Evolutionary conservation across 2,113 vertebrate species (phyloP), one percentile per base, ranked within the genome.

Genomic region (Ornithorhynchus anatinus): DNA sequence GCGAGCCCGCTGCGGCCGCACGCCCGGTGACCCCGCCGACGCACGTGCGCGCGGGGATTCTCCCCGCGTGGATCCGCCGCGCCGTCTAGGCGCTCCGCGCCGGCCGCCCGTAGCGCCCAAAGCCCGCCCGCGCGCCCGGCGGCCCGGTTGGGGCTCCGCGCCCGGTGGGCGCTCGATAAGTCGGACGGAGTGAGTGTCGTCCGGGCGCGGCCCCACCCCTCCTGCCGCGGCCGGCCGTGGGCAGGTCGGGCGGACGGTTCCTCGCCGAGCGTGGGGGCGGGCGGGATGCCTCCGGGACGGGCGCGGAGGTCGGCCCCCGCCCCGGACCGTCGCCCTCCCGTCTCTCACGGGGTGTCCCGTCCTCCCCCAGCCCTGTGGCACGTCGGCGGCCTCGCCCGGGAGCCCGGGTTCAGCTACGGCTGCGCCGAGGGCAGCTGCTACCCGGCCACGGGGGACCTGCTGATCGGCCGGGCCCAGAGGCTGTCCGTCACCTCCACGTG

Each of bases 361-460:
- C n/a, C n/a, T n/a, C 36, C 23, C 5, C 32, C 84, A 95, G 95
- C 75, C 36, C 68, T 95, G n/a, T 92, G 91, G 66, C 25, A 64
- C 68, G 75, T 80, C 23, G 40, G 33, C 38, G 74, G 69, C 15
- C 7, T n/a, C 23, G 75, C 89, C 8, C 90, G 94, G 65, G 75
- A 94, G 19, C 96, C 96, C 0, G 95, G 96, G 61, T 89, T 93
- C 76, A 95, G 95, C 72, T 96, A 96, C 15, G 90, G 97, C 53
- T 99, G 97, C 77, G 96, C 95, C 0, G 95, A 98, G 84, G 96
- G 97, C 25, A 99, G 97, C 89, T 99, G 97, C 88, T 98, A 99
- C 87, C 97, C 97, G 0, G 97, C 96, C 77, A 99, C 97, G 1
- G 97, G 97, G 31, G 97, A 99, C 89, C 95, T 99, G 52, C 93